Evolutionary conservation across 2,113 vertebrate species (phyloP).

Genomic region (Ardeotis arabs): DNA sequence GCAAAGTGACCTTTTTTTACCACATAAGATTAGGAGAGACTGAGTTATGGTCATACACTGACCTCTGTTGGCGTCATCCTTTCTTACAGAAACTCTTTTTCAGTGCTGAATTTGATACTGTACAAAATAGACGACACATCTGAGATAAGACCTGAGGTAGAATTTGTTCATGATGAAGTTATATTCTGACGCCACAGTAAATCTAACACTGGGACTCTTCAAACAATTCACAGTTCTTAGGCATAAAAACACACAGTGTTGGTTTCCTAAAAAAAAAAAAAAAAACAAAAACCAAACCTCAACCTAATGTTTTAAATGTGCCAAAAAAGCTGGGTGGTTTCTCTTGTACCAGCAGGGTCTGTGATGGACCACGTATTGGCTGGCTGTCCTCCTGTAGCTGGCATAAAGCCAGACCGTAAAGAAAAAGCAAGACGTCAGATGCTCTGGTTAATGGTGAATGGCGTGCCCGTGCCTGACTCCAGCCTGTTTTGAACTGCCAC

Average conservation of each 20-base stretch:
- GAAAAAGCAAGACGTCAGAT: background rate
- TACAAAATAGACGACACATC: background rate
- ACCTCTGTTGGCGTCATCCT: slow-evolving; percentile 14
- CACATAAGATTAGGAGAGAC: background rate
- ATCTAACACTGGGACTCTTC: background rate
- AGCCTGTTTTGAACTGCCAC: background rate
- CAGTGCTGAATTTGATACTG: background rate
- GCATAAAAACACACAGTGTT: fast-evolving
- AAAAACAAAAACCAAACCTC: background rate
- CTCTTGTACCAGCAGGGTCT: background rate
- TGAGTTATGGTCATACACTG: background rate
- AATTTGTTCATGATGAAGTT: background rate
- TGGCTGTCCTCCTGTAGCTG: background rate
- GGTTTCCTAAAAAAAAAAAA: background rate
- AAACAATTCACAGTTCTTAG: background rate
- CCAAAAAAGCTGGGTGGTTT: background rate
- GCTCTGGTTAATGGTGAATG: background rate
- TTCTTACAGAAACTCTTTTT: background rate
- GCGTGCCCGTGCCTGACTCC: background rate
- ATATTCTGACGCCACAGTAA: background rate
- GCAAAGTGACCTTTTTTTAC: background rate
- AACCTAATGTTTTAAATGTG: background rate
- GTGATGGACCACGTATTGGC: background rate
- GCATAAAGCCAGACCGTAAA: background rate
- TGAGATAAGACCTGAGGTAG: background rate